Evolutionary conservation across 2,888 invertebrate genomes (phyloP), one percentile per base, ranked within the genome.

Genomic region (Hypomecis punctinalis): DNA sequence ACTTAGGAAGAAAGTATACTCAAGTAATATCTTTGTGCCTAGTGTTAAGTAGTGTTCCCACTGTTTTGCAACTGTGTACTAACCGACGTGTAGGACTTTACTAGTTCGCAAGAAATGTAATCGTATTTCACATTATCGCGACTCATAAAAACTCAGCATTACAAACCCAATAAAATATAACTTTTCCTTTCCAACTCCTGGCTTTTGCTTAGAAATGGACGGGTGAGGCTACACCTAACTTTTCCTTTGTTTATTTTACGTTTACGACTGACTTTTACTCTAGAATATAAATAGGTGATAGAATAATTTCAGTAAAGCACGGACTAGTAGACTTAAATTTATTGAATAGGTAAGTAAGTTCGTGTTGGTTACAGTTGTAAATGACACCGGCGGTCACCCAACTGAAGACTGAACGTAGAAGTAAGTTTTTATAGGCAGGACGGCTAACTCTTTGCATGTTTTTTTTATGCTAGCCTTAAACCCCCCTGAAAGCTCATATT

Each of bases 101-200:
- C 69, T 66, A 71, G 71, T 71, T 70, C 69, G 68, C 74, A 77
- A 81, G 76, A 81, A 80, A 77, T 76, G 79, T 81, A 80, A 79
- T 81, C 79, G 78, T 76, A 79, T 77, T 72, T 70, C 68, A 76
- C 78, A 76, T 66, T 61, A 66, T 66, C 65, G 61, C 61, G 65
- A 66, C 65, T 66, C 65, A 66, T 66, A 66, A 66, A 66, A 66
- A 66, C 61, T 66, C 65, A 61, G 61, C 61, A 66, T 61, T 66
- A 66, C 65, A 66, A 66, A 66, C 65, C 65, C 53, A 66, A 66
- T 66, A 66, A 66, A 66, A 61, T 66, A 66, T 66, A 66, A 66
- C 65, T 66, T 66, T 61, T 61, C 65, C 65, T 61, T 64, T 56
- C 61, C 65, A 61, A 61, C 61, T 61, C 65, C 57, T 48, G 53